A percentile compares a stretch with the other conserved stretches of the same genome.
phyloP scores from a whole-genome alignment of 1,140 invertebrate genomes.

The Stegodyphus dumicola region DNA sequence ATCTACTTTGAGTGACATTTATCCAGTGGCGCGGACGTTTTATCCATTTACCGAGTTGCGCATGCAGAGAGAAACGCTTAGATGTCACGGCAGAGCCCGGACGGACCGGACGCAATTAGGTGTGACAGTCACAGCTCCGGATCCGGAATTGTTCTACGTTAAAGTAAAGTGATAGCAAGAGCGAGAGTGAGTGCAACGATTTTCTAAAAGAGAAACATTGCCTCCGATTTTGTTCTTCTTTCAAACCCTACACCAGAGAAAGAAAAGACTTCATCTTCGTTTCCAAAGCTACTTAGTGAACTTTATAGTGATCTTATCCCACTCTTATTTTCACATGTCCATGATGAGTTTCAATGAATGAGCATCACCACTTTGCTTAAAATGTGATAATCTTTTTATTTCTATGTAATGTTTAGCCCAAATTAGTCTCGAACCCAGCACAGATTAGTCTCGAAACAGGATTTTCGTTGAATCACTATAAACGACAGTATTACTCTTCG shows the following conservation, averaged over 20 bases:
- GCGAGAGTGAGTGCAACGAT: background rate
- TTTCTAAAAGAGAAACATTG: background rate
- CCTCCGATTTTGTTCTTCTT: background rate
- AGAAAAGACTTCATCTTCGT: constrained; percentile 1
- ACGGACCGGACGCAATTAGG: constrained; percentile 55
- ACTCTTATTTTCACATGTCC: no score
- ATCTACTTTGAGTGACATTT: constrained; percentile 52
- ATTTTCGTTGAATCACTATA: no score
- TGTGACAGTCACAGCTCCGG: constrained; percentile 56
- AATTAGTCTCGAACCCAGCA: no score
- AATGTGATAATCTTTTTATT: no score
- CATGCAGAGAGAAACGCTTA: constrained; percentile 44
- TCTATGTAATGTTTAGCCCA: no score
- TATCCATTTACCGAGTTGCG: constrained; percentile 58
- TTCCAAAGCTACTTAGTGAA: background rate
- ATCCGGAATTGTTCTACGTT: constrained; percentile 40
- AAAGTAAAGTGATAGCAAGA: constrained; percentile 52
- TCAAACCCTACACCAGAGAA: no score
- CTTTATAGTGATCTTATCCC: no score
- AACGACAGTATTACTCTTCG: no score
- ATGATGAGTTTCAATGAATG: no score
- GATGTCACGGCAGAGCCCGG: constrained; percentile 39
- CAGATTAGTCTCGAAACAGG: no score
- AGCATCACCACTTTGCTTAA: no score
- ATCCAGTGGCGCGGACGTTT: constrained; percentile 50